Evolutionary conservation across 2,797 vertebrate genomes (phyloP).

Genomic region (Alfaro cultratus): DNA sequence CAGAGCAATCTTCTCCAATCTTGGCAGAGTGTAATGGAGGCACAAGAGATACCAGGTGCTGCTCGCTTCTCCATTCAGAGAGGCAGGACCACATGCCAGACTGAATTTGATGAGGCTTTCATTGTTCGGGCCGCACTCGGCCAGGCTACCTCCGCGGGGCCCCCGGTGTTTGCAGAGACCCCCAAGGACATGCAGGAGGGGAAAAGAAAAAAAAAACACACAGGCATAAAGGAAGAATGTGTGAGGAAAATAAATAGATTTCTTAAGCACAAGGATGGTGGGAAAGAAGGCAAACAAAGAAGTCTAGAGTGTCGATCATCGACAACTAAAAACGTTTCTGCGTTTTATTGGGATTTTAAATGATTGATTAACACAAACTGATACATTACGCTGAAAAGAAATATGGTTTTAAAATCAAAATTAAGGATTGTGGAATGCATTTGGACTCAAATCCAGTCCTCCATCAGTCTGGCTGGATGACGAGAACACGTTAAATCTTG

Average conservation of each 20-base stretch:
- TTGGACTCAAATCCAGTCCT: background rate
- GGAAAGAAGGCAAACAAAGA: background rate
- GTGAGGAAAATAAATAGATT: conserved; percentile 18
- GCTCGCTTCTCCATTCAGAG: conserved; percentile 58
- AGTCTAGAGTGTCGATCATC: no score
- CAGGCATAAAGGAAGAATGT: conserved; percentile 5
- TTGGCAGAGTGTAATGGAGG: conserved; percentile 71
- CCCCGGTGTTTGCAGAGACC: conserved; percentile 38
- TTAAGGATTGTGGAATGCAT: background rate
- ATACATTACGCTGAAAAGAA: background rate
- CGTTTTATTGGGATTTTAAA: background rate
- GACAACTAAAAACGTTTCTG: background rate
- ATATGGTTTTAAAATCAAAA: background rate
- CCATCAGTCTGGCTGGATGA: background rate
- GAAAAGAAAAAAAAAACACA: background rate
- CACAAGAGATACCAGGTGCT: conserved; percentile 72
- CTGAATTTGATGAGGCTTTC: conserved; percentile 69
- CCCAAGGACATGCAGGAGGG: conserved; percentile 28
- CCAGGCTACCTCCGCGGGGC: conserved; percentile 33
- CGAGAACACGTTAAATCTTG: background rate
- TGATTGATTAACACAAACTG: background rate
- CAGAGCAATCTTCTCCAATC: conserved; percentile 77
- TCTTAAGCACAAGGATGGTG: conserved; percentile 2
- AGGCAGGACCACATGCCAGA: conserved; percentile 68
- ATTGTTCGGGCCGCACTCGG: conserved; percentile 61